A percentile compares a stretch with the other conserved stretches of the same genome.
Evolutionary conservation across 1,140 invertebrate genomes (phyloP).

Genomic region (Leptinotarsa defecta): DNA sequence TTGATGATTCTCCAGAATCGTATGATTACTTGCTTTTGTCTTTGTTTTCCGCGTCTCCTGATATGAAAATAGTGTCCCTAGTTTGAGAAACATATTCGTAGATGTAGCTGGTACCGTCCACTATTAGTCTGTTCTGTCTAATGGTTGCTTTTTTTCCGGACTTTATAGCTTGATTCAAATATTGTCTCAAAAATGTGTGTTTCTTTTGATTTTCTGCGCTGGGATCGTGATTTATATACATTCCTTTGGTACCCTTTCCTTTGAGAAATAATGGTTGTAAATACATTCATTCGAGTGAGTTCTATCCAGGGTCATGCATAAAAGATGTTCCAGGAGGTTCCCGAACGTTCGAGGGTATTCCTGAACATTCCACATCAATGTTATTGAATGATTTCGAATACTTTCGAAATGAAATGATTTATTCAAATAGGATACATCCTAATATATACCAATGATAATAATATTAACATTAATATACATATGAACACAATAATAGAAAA

Average conservation of each 20-base stretch:
- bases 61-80: neutral
- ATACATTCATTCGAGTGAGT: no score
- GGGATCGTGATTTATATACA: neutral
- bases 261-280: no score
- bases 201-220: neutral
- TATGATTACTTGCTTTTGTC: neutral
- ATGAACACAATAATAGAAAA: no score
- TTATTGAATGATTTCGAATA: no score
- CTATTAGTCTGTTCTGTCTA: neutral
- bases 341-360: no score
- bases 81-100: neutral
- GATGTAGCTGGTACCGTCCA: neutral
- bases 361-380: no score
- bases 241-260: neutral
- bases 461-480: no score
- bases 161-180: neutral
- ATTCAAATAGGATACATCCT: no score
- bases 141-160: neutral
- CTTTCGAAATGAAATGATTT: no score
- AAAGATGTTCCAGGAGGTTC: no score
- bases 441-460: no score
- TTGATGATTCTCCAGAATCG: neutral
- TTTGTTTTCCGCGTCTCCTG: neutral
- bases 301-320: no score
- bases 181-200: neutral